Percentiles rank a stretch among this genome's conserved stretches.
phyloP scores from a whole-genome alignment of 2,797 vertebrate species.

The Sardinella longiceps region DNA sequence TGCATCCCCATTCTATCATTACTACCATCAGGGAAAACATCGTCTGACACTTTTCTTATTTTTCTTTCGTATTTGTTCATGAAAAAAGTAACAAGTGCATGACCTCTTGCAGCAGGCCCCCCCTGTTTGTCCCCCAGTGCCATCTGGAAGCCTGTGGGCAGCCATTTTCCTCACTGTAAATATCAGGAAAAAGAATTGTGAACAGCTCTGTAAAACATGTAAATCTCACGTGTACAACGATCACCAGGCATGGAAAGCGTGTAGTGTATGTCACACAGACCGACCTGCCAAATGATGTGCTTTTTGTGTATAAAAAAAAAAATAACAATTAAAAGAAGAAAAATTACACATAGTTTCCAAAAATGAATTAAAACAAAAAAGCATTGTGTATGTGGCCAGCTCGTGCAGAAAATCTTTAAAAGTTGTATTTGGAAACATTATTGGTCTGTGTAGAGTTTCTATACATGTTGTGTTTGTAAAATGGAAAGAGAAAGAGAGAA shows the following conservation, averaged over 20 bases:
- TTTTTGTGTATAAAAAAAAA: slow-evolving; percentile 67
- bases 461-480: slow-evolving; percentile 81
- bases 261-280: slow-evolving; percentile 44
- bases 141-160: slow-evolving; percentile 56
- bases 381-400: slow-evolving; percentile 78
- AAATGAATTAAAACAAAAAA: slow-evolving; percentile 57
- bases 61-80: slow-evolving; percentile 56
- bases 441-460: slow-evolving; percentile 77
- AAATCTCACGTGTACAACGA: slow-evolving; percentile 57
- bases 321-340: slow-evolving; percentile 54
- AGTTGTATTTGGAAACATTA: slow-evolving; percentile 63
- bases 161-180: slow-evolving; percentile 70
- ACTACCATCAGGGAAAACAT: slow-evolving; percentile 65
- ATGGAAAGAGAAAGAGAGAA: slow-evolving; percentile 67
- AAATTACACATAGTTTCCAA: slow-evolving; percentile 45
- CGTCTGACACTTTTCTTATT: slow-evolving; percentile 53
- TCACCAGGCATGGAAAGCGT: slow-evolving; percentile 54
- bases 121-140: slow-evolving; percentile 29
- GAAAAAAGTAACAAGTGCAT: slow-evolving; percentile 73
- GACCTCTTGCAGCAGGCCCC: slow-evolving; percentile 57
- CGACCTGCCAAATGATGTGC: slow-evolving; percentile 62
- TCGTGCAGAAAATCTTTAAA: slow-evolving; percentile 66
- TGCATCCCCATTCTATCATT: slow-evolving; percentile 32
- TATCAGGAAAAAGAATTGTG: slow-evolving; percentile 58
- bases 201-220: slow-evolving; percentile 64